Evolutionary conservation across 2,888 invertebrate genomes (phyloP).

Genomic region (Melitaea athalia): DNA sequence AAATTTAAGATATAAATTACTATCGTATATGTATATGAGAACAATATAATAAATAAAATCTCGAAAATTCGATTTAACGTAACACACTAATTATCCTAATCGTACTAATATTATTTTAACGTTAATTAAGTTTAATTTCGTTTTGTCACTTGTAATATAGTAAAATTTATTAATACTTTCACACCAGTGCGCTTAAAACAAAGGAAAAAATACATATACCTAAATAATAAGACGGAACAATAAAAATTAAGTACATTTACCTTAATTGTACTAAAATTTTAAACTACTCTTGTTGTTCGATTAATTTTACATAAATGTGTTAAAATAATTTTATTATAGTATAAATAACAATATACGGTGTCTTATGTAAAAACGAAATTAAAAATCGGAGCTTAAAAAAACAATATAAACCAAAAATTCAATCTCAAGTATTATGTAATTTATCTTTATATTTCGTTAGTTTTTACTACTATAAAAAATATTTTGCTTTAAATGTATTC

Average conservation of each 20-base stretch:
- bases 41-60: too few species aligned
- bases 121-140: too few species aligned
- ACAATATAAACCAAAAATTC: conserved; percentile 1
- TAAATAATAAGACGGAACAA: background rate
- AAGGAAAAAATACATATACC: background rate
- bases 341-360: background rate
- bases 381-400: background rate
- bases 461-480: background rate
- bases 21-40: too few species aligned
- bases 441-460: conserved; percentile 5
- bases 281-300: background rate
- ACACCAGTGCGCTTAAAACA: background rate
- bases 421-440: conserved; percentile 14
- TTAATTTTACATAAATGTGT: conserved; percentile 6
- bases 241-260: too few species aligned
- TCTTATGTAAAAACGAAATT: background rate
- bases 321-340: background rate
- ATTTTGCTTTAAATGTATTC: conserved; percentile 6
- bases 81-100: too few species aligned
- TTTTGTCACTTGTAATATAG: too few species aligned
- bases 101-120: too few species aligned
- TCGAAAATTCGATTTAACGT: too few species aligned
- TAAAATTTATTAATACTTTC: background rate
- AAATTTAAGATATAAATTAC: too few species aligned
- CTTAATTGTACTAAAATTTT: background rate